phyloP scores from a whole-genome alignment of 2,113 vertebrate genomes.

The Notothenia rossii region DNA sequence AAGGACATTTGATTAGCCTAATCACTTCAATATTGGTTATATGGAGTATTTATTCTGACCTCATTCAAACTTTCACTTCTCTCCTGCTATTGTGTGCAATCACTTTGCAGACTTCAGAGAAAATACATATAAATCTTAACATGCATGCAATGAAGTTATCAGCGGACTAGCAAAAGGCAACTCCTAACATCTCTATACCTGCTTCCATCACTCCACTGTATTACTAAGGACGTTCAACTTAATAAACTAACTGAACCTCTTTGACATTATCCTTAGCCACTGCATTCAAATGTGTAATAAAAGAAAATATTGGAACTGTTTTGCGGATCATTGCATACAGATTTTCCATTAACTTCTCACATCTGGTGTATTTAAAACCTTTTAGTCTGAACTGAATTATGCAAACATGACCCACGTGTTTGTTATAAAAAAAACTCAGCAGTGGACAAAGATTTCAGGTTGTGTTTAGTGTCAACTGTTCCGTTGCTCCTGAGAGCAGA shows the following conservation, averaged over 20 bases:
- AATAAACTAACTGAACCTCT: neutral
- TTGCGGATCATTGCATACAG: neutral
- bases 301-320: neutral
- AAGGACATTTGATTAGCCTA: neutral
- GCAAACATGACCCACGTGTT: neutral
- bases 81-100: neutral
- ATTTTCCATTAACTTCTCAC: neutral
- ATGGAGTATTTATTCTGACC: neutral
- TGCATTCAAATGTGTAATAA: neutral
- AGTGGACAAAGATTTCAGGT: neutral
- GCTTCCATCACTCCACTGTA: neutral
- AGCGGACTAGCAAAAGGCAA: neutral
- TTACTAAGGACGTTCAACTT: neutral
- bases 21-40: neutral
- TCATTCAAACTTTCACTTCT: neutral
- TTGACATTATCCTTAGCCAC: neutral
- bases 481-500: neutral
- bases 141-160: neutral
- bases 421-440: neutral
- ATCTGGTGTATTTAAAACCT: neutral
- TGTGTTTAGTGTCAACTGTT: neutral
- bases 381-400: neutral
- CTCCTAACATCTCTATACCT: neutral
- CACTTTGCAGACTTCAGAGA: neutral
- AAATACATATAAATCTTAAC: neutral